Evolutionary conservation across 2,888 invertebrate genomes (phyloP).

Genomic region (Arctia plantaginis): DNA sequence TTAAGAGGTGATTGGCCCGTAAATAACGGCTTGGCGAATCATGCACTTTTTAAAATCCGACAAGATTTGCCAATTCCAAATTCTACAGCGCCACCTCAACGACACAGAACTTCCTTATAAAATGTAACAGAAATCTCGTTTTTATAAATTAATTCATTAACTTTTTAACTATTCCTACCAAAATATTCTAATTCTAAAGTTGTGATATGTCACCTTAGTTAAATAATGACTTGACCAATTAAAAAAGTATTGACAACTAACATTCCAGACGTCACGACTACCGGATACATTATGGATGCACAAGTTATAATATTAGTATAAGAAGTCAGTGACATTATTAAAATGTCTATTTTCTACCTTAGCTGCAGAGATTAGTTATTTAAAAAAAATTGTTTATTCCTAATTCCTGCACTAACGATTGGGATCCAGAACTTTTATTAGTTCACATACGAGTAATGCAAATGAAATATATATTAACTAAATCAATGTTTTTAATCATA

Average conservation of each 20-base stretch:
- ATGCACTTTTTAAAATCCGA: neutral
- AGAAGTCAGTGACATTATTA: neutral
- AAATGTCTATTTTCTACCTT: neutral
- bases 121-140: neutral
- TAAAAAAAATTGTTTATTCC: neutral
- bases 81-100: neutral
- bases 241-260: neutral
- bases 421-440: neutral
- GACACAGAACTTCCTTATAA: neutral
- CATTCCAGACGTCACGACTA: neutral
- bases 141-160: neutral
- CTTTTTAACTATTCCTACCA: slow-evolving; percentile 1
- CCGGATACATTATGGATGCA: neutral
- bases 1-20: neutral
- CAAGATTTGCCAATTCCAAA: neutral
- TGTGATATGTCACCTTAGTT: neutral
- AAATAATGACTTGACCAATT: neutral
- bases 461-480: neutral
- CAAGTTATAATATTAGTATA: neutral
- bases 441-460: neutral
- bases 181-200: neutral
- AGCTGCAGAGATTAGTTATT: neutral
- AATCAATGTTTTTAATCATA: too few relatives aligned
- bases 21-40: neutral
- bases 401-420: too few relatives aligned